Percentiles rank a stretch among this genome's conserved stretches.
phyloP scores from a whole-genome alignment of 2,888 invertebrate genomes.

The Creontiades dilutus region DNA sequence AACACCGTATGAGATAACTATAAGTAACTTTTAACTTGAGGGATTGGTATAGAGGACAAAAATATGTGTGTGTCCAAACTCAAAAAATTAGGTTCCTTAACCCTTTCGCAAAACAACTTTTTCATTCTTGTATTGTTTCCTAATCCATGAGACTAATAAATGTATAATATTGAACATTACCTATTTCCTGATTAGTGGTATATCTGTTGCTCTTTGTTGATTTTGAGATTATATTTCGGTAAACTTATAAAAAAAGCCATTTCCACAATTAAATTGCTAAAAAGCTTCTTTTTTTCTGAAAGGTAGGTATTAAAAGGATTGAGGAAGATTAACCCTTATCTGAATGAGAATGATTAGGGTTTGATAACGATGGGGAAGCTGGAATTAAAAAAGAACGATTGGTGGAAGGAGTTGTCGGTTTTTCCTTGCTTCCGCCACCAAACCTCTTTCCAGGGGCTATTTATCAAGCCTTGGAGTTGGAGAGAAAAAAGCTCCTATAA shows the following conservation, averaged over 20 bases:
- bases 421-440: constrained; percentile 2
- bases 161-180: too few relatives aligned
- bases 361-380: not conserved
- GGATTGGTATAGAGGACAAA: too few relatives aligned
- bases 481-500: not conserved
- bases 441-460: constrained; percentile 4
- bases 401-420: not conserved
- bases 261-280: not conserved
- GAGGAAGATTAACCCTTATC: constrained; percentile 39
- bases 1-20: too few relatives aligned
- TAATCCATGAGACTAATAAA: too few relatives aligned
- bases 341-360: constrained; percentile 44
- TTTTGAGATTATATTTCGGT: too few relatives aligned
- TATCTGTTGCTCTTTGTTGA: too few relatives aligned
- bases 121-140: too few relatives aligned
- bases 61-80: too few relatives aligned
- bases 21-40: too few relatives aligned
- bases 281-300: not conserved
- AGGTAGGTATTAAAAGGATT: constrained; percentile 38
- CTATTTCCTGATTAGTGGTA: too few relatives aligned
- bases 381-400: not conserved
- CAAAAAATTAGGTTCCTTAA: too few relatives aligned
- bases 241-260: not conserved
- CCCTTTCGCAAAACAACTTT: too few relatives aligned
- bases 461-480: not conserved